A percentile compares a stretch with the other conserved stretches of the same genome.
These are phyloP conservation scores for Stratiomys singularior DNA, from an alignment of 2,888 invertebrate genomes.

Conservation along the genomic window DNA sequence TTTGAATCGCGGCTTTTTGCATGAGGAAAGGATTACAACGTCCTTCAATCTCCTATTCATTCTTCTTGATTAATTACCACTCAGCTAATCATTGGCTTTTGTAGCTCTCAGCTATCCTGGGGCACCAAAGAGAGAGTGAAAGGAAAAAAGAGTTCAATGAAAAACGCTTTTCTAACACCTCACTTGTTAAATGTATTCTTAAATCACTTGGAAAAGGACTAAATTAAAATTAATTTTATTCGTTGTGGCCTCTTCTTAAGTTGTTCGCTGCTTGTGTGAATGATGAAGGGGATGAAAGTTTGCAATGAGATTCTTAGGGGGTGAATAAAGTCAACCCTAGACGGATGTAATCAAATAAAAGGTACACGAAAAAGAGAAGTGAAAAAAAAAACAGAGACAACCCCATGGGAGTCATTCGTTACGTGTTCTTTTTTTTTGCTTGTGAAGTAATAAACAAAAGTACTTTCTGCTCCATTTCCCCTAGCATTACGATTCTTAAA, in stretches of 20 bases:
- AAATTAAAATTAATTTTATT: constrained; percentile 47
- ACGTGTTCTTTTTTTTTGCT: no score
- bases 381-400: constrained; percentile 46
- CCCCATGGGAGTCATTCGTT: constrained; percentile 55
- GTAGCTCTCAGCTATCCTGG: neutral
- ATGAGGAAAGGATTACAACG: constrained; percentile 32
- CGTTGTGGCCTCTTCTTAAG: constrained; percentile 16
- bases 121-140: no score
- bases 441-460: constrained; percentile 47
- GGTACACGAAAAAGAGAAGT: constrained; percentile 35
- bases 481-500: constrained; percentile 34
- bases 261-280: neutral
- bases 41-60: neutral
- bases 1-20: neutral
- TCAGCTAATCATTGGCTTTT: constrained; percentile 31
- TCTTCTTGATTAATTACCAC: constrained; percentile 38
- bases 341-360: constrained; percentile 46
- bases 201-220: constrained; percentile 38
- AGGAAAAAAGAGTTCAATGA: constrained; percentile 42
- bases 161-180: neutral
- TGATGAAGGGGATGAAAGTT: constrained; percentile 5
- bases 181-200: neutral
- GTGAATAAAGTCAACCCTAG: constrained; percentile 34
- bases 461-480: constrained; percentile 26
- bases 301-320: neutral